Evolutionary conservation across 2,797 vertebrate genomes (phyloP).

Genomic region (Neomorphus geoffroyi): DNA sequence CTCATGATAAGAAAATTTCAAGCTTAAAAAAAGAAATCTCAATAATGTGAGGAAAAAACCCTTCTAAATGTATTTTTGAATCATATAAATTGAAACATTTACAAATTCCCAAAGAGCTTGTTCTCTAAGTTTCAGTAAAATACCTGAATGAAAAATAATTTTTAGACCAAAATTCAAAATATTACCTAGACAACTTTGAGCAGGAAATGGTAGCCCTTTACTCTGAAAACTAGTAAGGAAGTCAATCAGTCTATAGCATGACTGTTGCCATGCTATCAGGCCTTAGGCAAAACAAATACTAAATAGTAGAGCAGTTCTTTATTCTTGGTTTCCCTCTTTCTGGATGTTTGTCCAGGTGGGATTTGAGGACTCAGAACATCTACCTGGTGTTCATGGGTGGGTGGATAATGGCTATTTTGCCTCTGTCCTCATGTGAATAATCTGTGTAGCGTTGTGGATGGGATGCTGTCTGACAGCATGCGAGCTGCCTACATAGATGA

Average conservation of each 20-base stretch:
- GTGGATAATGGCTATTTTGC: neutral
- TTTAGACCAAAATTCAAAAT: neutral
- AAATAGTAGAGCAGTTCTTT: neutral
- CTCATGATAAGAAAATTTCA: neutral
- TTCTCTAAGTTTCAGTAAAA: neutral
- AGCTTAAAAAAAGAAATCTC: neutral
- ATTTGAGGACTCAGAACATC: neutral
- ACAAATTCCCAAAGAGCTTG: neutral
- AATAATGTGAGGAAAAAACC: neutral
- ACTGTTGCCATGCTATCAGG: neutral
- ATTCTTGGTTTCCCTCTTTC: neutral
- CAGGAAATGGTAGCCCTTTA: neutral
- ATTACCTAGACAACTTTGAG: neutral
- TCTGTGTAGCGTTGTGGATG: accelerated
- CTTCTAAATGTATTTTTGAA: neutral
- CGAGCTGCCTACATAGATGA: neutral
- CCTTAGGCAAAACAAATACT: neutral
- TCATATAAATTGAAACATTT: neutral
- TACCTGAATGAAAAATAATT: neutral
- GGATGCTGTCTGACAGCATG: neutral
- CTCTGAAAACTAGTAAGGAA: neutral
- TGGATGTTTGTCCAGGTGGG: neutral
- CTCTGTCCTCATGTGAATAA: neutral
- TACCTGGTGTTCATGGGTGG: neutral
- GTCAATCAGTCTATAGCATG: neutral